Base-by-base conservation (phyloP, 2,888 invertebrate species). In the Netelia virgata region DNA sequence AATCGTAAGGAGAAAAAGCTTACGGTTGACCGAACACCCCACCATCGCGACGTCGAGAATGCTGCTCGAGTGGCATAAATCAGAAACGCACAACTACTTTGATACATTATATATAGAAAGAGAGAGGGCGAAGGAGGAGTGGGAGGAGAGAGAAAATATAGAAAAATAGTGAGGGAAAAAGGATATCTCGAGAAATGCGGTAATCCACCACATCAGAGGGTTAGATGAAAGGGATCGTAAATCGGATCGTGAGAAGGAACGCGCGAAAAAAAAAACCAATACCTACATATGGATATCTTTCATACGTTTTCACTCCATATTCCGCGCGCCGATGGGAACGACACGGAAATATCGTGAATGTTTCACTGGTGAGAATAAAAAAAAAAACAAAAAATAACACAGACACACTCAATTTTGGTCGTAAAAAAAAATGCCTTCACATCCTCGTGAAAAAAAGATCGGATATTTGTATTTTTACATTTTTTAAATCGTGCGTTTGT, bases 61-160 rank as follows among this genome's bases (percentile, higher is more conserved):
- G 23, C 23, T 61, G 20, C 20, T 23, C 23, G 23, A n/a, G 16
- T 73, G 53, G 59, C 41, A 78, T 85, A 70, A 85, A 86, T 86
- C 76, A 85, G 16, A 55, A 18, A 55, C 55, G 16, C n/a, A 14
- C 55, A n/a, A 16, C 16, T 9, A 55, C 55, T 18, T 55, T 47
- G 10, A 47, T 47, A 47, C 55, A 14, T 55, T 18, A 55, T 16
- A 18, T 55, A 55, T 18, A 18, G n/a, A 55, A 18, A 55, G 55
- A 1, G 16, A 16, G 55, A 18, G 18, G 18, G 18, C 8, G n/a
- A 55, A 5, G 8, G 55, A 55, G 16, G n/a, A 18, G 55, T 18
- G 18, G n/a, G 55, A 18, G 18, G 16, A 16, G 16, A 9, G 16
- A 16, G 16, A 16, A 18, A 16, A 18, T 9, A 55, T 14, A 55